Base-by-base conservation (phyloP, 35 echinoderm and acorn worm genomes). In the Heliocidaris erythrogramma region DNA sequence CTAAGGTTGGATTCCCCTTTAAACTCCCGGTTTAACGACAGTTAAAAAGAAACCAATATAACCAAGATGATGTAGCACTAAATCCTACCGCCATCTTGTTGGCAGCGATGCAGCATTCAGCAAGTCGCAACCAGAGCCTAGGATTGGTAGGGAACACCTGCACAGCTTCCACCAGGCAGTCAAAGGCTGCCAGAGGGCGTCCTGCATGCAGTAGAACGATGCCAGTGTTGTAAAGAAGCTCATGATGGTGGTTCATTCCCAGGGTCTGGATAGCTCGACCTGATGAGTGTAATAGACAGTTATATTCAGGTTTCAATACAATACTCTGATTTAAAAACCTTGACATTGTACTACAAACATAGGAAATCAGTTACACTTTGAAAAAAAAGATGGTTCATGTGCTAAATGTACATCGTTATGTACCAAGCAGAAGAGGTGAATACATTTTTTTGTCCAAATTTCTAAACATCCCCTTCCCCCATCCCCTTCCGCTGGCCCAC, bases 61-160 rank as follows among this genome's bases (percentile, higher is more conserved):
- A 42, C 35, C 35, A 42, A 42, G 35, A 42, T 42, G 35, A 42
- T 42, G 35, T 42, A 42, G 35, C 35, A 42, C 0, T 42, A 42
- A 78, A 52, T 50, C 91, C 49, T 30, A 92, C 91, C 91, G 47
- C 56, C 59, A 49, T 85, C 94, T 94, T 94, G 49, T 99, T 95
- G 42, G 96, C 98, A 31, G 97, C 95, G 48, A 99, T 99, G 89
- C 98, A 99, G 94, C 98, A 99, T 49, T 99, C 98, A 1, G 98
- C 98, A 2, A 99, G 94, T 94, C 98, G 90, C 56, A 99, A 48
- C 98, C 98, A 99, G 17, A 99, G 94, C 61, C 98, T 84, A 21
- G 98, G 96, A 94, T 99, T 99, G 47, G 93, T 95, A 16, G 97
- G 97, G 86, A 95, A 99, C 13, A 99, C 97, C 94, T 99, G 98